Evolutionary conservation across 1,140 invertebrate species (phyloP), one percentile per base, ranked within the genome.

Genomic region (Sitodiplosis mosellana): DNA sequence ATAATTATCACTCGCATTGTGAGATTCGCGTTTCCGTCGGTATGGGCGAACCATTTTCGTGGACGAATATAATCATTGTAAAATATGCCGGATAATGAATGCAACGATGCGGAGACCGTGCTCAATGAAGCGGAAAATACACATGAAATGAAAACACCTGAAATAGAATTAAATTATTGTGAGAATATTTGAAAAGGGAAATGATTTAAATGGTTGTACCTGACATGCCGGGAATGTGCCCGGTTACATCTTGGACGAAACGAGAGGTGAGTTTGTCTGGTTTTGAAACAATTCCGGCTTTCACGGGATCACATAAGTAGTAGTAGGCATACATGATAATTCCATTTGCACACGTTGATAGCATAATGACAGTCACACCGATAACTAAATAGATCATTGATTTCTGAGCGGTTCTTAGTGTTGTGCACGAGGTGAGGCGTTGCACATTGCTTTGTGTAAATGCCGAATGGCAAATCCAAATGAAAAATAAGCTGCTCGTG

Each of bases 321-420:
- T 83, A 87, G 18, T 73, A 70, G 0, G 80, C 81, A 55, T 75
- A 86, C 51, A 87, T 76, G 1, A 84, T 71, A 20, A 86, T 67
- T 14, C 84, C 84, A 21, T 71, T 77, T 45, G 72, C 75, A 50
- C 71, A 73, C 53, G 71, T 71, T 33, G 71, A 54, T 5, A 60
- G 61, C 44, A 69, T 67, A 22, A 74, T 70, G n/a, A 51, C 54
- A 1, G 70, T 46, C 45, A 73, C 68, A 11, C 72, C 72, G 36
- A 70, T 60, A 57, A 70, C 65, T 46, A 73, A 62, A 22, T 60
- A 58, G 36, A 71, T 57, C n/a, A n/a, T n/a, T 0, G 70, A 65
- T 18, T 21, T 18, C 18, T 18, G n/a, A 6, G 41, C 41, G 5
- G n/a, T 5, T 11, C 20, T 18, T 5, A 43, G 12, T 4, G 41